Evolutionary conservation across 1,140 invertebrate species (phyloP).

Genomic region (Drosophila yakuba): DNA sequence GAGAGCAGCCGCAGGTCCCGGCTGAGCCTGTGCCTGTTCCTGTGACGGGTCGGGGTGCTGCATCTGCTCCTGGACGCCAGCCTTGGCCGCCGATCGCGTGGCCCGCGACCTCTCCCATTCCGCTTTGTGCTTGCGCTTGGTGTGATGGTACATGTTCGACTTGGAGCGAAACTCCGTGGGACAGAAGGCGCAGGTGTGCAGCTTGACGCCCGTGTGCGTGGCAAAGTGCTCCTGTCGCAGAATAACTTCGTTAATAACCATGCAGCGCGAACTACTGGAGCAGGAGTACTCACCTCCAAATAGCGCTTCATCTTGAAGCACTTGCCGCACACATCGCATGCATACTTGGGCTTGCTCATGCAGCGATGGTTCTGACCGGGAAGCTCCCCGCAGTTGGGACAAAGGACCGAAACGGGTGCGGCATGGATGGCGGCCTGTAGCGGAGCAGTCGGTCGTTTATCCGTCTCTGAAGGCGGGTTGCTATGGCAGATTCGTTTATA

Average conservation of each 20-base stretch:
- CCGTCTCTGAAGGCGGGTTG: constrained; percentile 9
- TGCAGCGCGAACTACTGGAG: background rate
- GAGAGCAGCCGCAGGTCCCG: constrained; percentile 22
- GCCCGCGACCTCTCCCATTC: constrained; percentile 73
- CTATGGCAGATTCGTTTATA: background rate
- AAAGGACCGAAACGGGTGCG: constrained; percentile 27
- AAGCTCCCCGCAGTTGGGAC: constrained; percentile 57
- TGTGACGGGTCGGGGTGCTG: background rate
- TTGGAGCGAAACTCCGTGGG: constrained; percentile 78
- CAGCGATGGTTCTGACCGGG: constrained; percentile 62
- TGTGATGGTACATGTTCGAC: constrained; percentile 84
- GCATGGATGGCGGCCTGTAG: background rate
- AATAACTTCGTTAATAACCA: background rate
- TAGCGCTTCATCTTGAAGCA: constrained; percentile 76
- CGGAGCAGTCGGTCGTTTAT: constrained; percentile 42
- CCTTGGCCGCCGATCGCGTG: constrained; percentile 62
- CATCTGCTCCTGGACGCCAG: constrained; percentile 29
- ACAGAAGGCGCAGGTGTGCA: constrained; percentile 83
- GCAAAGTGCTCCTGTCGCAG: constrained; percentile 76
- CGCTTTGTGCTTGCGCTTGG: constrained; percentile 75
- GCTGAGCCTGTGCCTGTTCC: constrained; percentile 10
- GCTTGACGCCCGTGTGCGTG: constrained; percentile 81
- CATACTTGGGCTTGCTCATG: constrained; percentile 62
- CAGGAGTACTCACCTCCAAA: constrained; percentile 47
- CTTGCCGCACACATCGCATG: constrained; percentile 73